Conservation (phyloP, 2,888 invertebrate species). For the Hyalella azteca region DNA sequence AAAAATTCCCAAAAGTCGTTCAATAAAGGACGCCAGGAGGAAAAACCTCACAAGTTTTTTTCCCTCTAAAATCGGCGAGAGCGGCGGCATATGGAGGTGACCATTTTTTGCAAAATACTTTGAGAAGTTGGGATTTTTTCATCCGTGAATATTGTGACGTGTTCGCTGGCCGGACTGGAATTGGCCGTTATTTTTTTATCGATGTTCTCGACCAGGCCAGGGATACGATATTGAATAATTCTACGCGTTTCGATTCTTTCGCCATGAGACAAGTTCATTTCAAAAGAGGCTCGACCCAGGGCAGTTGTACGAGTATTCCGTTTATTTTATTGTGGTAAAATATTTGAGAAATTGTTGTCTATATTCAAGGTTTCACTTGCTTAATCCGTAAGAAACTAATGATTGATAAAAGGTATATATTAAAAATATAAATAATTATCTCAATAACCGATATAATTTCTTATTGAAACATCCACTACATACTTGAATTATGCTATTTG, state of each 20-base stretch:
- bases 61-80: background rate
- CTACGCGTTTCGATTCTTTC: background rate
- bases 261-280: background rate
- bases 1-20: background rate
- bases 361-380: no score
- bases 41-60: background rate
- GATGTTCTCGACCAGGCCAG: background rate
- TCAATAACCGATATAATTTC: no score
- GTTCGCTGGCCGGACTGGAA: conserved; percentile 17
- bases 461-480: no score
- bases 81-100: conserved; percentile 33
- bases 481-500: no score
- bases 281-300: no score
- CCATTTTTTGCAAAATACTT: conserved; percentile 30
- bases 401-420: no score
- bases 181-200: conserved; percentile 7
- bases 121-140: conserved; percentile 28
- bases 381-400: no score
- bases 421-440: no score
- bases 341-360: no score
- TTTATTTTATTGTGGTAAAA: no score
- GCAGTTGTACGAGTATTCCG: no score
- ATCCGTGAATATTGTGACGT: conserved; percentile 13
- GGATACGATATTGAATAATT: background rate
- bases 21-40: conserved; percentile 6